Base-by-base conservation (phyloP, 2,797 vertebrate species). In the Pachyuromys duprasi region DNA sequence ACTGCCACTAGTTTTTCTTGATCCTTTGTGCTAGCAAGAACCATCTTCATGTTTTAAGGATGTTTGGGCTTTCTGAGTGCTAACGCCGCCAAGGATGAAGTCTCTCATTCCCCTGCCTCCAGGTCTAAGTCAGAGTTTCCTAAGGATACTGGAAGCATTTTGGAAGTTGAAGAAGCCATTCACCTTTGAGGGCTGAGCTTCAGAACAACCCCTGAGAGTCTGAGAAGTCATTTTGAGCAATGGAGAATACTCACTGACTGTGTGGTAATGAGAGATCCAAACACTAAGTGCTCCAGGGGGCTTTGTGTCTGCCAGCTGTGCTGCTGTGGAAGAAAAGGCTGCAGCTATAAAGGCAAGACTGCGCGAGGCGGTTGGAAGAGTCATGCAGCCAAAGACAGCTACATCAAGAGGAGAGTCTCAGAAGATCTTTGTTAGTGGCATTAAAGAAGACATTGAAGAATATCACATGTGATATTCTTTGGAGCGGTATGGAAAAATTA, bases 381-480 rank as follows among this genome's bases (percentile, higher is more conserved):
- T 49, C 33, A 17, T 11, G 28, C 45, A 20, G 75, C 15, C 75
- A 53, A 53, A 78, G 75, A 78, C 28, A 53, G 28, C 17, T 53
- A 15, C 11, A 17, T 33, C 75, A n/a, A 9, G 15, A 20, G 45
- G 33, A 76, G 42, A 49, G 7, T 20, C 45, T 53, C 45, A 99
- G 94, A 99, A 99, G 96, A 99, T 99, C 26, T 99, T 99, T 95
- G 99, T 99, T 31, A 99, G 99, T 0, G 99, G 99, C 28, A 99
- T 99, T 95, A 99, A 99, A 95, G 99, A 99, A 98, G 99, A 99
- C 89, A 99, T 99, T 0, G 99, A 99, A 67, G 99, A 99, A 90
- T 98, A 99, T 1, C 99, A 99, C 28, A 96, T 99, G 90, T 98
- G 99, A 11, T 99, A 99, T 86, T 99, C 99, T 95, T 99, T 99